Percentiles rank a stretch among this genome's conserved stretches.
Evolutionary conservation across 2,888 invertebrate genomes (phyloP).

Genomic region (Rhagonycha fulva): DNA sequence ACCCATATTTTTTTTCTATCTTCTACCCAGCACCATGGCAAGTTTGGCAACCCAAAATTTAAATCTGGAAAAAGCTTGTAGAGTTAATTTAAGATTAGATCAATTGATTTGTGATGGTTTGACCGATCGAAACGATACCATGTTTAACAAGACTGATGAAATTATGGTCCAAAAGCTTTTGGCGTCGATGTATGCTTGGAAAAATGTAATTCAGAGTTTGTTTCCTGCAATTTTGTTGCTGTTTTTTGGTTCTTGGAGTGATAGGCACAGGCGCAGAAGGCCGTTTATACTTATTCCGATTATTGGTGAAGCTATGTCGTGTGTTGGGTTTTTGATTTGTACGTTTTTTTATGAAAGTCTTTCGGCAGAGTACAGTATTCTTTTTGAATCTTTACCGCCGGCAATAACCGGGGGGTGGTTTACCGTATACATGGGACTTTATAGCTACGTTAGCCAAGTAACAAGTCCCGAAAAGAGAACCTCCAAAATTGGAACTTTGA

Average conservation of each 20-base stretch:
- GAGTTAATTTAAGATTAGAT: constrained; percentile 55
- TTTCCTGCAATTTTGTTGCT: constrained; percentile 76
- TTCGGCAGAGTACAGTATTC: constrained; percentile 57
- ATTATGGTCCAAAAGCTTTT: constrained; percentile 66
- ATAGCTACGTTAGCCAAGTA: constrained; percentile 65
- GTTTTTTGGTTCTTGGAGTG: constrained; percentile 77
- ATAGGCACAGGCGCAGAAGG: constrained; percentile 65
- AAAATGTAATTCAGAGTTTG: constrained; percentile 77
- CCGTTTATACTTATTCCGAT: constrained; percentile 80
- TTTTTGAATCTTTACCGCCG: constrained; percentile 59
- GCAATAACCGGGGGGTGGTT: constrained; percentile 63
- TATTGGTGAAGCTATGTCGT: constrained; percentile 68
- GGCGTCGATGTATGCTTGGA: constrained; percentile 79
- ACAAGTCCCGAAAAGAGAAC: constrained; percentile 61
- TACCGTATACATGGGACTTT: constrained; percentile 60
- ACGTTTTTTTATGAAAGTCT: constrained; percentile 60
- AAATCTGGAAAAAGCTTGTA: constrained; percentile 62
- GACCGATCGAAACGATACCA: constrained; percentile 32
- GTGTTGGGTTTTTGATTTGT: constrained; percentile 56
- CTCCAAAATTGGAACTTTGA: constrained; percentile 63
- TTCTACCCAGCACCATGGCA: constrained; percentile 57
- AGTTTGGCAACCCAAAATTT: constrained; percentile 57
- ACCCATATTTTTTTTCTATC: constrained; percentile 66
- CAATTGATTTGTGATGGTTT: constrained; percentile 54
- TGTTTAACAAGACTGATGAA: constrained; percentile 39